These are phyloP conservation scores for Coregonus ussuriensis DNA, from an alignment of 2,797 vertebrate species.

Conservation along the genomic window DNA sequence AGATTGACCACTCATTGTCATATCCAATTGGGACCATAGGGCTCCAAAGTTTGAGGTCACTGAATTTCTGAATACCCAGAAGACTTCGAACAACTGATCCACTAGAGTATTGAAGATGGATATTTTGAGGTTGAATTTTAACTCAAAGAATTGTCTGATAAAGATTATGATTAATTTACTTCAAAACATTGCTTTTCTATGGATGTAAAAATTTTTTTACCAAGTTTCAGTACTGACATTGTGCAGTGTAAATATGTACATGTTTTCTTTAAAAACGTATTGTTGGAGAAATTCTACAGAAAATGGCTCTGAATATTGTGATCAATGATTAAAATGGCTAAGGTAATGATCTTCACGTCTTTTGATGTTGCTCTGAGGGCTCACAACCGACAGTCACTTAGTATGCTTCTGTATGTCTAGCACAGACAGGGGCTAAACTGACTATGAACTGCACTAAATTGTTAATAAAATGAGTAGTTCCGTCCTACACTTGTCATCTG, in stretches of 20 bases:
- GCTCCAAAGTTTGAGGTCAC: background rate
- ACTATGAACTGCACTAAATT: background rate
- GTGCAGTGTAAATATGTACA: background rate
- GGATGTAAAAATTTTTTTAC: too few relatives aligned
- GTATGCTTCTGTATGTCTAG: background rate
- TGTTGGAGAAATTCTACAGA: background rate
- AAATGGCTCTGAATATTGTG: background rate
- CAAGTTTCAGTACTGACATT: background rate
- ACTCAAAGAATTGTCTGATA: background rate
- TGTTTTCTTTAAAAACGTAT: background rate
- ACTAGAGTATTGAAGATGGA: background rate
- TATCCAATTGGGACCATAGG: background rate
- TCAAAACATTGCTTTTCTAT: too few relatives aligned
- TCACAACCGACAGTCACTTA: background rate
- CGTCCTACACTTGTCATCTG: background rate
- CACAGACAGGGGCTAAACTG: background rate
- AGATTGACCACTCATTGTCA: background rate
- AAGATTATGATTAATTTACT: background rate
- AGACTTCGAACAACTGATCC: background rate
- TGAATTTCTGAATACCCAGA: background rate
- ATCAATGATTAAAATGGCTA: background rate
- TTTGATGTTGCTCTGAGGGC: background rate
- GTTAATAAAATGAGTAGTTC: background rate
- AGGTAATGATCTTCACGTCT: background rate
- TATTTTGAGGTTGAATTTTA: background rate